phyloP scores from a whole-genome alignment of 2,888 invertebrate species.

The Hypolimnas misippus region DNA sequence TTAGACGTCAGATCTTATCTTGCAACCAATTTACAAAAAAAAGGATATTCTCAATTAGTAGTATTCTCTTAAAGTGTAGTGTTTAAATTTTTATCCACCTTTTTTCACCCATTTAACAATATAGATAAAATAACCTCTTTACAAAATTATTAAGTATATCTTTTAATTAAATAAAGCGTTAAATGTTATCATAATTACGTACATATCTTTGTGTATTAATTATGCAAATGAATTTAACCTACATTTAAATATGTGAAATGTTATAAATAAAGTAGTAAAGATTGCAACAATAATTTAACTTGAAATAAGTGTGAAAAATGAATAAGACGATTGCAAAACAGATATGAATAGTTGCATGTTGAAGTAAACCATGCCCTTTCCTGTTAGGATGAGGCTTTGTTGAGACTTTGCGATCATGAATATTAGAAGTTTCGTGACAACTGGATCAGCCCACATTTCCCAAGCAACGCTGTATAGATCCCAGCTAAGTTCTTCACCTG shows the following conservation, averaged over 20 bases:
- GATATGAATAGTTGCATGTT: slow-evolving; percentile 70
- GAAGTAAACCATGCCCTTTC: slow-evolving; percentile 58
- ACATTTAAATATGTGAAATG: background rate
- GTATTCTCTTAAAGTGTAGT: no score
- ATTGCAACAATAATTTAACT: slow-evolving; percentile 36
- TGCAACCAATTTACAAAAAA: no score
- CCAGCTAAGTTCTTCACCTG: slow-evolving; percentile 54
- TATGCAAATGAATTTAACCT: background rate
- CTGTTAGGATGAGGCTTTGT: slow-evolving; percentile 57
- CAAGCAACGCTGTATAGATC: slow-evolving; percentile 59
- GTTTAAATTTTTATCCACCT: no score
- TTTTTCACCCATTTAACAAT: no score
- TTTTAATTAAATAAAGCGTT: background rate
- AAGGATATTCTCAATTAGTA: no score
- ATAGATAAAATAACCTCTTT: no score
- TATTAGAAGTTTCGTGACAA: slow-evolving; percentile 53
- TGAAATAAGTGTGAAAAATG: slow-evolving; percentile 66
- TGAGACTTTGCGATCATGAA: slow-evolving; percentile 66
- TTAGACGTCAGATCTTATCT: no score
- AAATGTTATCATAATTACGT: background rate
- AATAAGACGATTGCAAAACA: slow-evolving; percentile 68
- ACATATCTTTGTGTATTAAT: slow-evolving; percentile 2
- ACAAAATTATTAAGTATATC: no score
- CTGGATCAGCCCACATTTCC: slow-evolving; percentile 57
- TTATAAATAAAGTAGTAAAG: background rate